A percentile compares a stretch with the other conserved stretches of the same genome.
These are phyloP conservation scores for Podarcis raffonei DNA, from an alignment of 2,113 vertebrate genomes.

Conservation along the genomic window DNA sequence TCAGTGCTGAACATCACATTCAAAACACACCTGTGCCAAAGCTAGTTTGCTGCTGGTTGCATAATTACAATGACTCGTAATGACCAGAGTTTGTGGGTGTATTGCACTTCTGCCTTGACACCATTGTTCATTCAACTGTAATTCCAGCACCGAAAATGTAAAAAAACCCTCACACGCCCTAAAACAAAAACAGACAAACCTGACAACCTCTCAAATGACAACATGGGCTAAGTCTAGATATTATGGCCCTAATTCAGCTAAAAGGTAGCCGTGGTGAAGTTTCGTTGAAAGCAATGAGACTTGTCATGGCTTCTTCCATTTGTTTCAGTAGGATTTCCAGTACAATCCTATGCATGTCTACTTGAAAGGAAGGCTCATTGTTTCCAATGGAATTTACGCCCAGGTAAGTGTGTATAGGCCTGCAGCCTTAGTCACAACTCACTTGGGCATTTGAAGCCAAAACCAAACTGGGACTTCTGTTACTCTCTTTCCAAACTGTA, in stretches of 20 bases:
- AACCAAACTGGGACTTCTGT: background rate
- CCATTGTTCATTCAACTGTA: background rate
- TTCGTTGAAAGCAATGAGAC: background rate
- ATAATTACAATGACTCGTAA: background rate
- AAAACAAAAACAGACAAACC: background rate
- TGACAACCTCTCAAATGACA: background rate
- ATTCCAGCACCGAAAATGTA: background rate
- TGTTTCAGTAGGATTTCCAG: background rate
- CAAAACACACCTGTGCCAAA: background rate
- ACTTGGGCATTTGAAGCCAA: background rate
- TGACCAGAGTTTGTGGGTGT: background rate
- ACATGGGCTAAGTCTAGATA: too few species aligned
- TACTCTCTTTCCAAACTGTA: background rate
- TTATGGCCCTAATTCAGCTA: background rate
- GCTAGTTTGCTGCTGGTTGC: background rate
- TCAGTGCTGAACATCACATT: background rate
- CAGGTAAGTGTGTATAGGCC: background rate
- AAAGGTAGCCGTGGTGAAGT: background rate
- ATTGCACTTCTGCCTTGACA: background rate
- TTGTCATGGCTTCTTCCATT: background rate
- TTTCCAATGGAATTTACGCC: background rate
- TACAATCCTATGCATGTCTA: background rate
- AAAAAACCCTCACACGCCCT: background rate
- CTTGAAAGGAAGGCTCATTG: background rate
- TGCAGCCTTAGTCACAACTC: background rate